Percentiles rank a stretch among this genome's conserved stretches.
Conservation (phyloP, 2,797 vertebrate genomes). For the Anabacerthia variegaticeps region DNA sequence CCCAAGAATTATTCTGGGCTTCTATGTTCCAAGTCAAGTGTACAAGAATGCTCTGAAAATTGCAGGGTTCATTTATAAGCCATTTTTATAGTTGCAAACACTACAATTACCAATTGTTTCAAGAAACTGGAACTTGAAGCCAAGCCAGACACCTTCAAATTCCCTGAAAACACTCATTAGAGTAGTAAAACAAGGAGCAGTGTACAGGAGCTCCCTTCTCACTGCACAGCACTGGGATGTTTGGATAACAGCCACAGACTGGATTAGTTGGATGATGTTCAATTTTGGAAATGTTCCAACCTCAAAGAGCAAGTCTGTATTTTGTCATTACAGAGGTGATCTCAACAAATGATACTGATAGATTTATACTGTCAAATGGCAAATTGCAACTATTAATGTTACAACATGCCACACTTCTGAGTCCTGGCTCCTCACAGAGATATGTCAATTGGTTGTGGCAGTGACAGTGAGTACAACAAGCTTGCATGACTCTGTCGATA, state of each 20-base stretch:
- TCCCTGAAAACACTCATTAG: constrained; percentile 18
- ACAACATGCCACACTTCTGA: not conserved
- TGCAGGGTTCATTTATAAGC: not conserved
- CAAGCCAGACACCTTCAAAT: constrained; percentile 11
- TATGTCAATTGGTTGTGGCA: not conserved
- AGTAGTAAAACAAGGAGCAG: not conserved
- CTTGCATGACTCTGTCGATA: not conserved
- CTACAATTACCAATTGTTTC: constrained; percentile 46
- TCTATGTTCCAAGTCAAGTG: not conserved
- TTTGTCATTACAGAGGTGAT: constrained; percentile 4
- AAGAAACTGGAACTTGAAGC: constrained; percentile 30
- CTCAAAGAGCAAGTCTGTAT: not conserved
- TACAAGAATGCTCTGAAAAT: constrained; percentile 24
- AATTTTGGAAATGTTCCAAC: constrained; percentile 17
- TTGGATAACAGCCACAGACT: constrained; percentile 34
- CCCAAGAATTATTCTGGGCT: not conserved
- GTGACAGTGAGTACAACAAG: not conserved
- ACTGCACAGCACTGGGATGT: not conserved
- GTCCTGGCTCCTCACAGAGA: not conserved
- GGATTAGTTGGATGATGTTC: constrained; percentile 15
- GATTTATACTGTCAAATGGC: not conserved
- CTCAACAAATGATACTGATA: not conserved
- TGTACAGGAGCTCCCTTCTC: not conserved
- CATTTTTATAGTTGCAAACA: not conserved
- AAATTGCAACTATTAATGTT: not conserved